Conservation (phyloP, 2,113 vertebrate genomes). For the Trichomycterus rosablanca region DNA sequence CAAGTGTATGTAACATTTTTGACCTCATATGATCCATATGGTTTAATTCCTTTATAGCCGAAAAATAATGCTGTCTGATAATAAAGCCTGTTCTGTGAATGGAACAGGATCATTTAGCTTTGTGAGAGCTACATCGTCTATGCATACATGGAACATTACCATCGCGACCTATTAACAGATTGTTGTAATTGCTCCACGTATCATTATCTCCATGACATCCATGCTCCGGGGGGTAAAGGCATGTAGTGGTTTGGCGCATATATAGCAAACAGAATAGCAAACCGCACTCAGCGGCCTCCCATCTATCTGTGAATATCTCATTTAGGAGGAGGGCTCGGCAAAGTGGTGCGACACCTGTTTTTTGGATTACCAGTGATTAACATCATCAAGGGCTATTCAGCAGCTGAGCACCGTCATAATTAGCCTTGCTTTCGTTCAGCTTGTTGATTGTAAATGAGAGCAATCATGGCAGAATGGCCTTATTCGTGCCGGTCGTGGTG, state of each 20-base stretch:
- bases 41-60: too few relatives aligned
- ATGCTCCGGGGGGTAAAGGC: background rate
- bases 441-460: constrained; percentile 70
- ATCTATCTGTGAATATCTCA: constrained; percentile 49
- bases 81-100: too few relatives aligned
- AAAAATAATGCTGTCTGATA: too few relatives aligned
- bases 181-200: constrained; percentile 16
- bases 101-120: too few relatives aligned
- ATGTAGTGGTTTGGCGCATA: constrained; percentile 4
- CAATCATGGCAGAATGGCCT: constrained; percentile 66
- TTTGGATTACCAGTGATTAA: constrained; percentile 71
- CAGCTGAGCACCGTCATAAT: constrained; percentile 70
- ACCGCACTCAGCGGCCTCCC: constrained; percentile 26
- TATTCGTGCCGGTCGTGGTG: constrained; percentile 59
- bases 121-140: background rate
- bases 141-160: constrained; percentile 1
- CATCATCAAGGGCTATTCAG: constrained; percentile 75
- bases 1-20: too few relatives aligned
- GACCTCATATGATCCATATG: too few relatives aligned
- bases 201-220: constrained; percentile 28
- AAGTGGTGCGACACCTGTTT: constrained; percentile 68
- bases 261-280: constrained; percentile 12
- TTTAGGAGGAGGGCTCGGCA: constrained; percentile 60
- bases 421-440: constrained; percentile 69
- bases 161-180: constrained; percentile 26